Evolutionary conservation across 92 coral and sea anemone species (phyloP), one percentile per base, ranked within the genome.

Genomic region (Paragorgia papillata): DNA sequence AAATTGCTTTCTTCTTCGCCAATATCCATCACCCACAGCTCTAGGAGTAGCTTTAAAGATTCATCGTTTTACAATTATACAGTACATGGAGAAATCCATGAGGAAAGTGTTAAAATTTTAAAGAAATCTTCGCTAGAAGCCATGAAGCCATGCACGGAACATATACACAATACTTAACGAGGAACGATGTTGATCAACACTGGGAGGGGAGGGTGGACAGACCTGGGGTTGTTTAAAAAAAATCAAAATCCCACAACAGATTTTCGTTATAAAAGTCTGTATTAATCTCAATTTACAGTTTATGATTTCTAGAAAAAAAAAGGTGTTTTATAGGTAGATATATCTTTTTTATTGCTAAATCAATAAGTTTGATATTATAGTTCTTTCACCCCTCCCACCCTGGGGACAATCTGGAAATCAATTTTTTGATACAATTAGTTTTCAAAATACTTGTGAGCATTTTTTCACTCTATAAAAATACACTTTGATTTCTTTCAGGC

Each of bases 21-120:
- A 26, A 70, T 29, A 31, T 70, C 77, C 77, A 70, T 70, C 25
- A 33, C 25, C 22, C 25, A 19, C 24, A 63, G 48, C 17, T 39
- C 44, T 31, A 1, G 32, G 10, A 54, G 18, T 30, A 14, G 31
- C 7, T 67, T n/a, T 70, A 70, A 70, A 70, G 46, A 33, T 57
- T 31, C 77, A 53, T 30, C 12, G 3, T 32, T 43, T 15, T 3
- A 34, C 34, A 12, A 19, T 27, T 20, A 9, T 27, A 35, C 62
- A 20, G 50, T 49, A 50, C n/a, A 20, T 31, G 24, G 0, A 1
- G 15, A 50, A 6, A 19, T 50, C 25, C 62, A 32, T 15, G 25
- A 17, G 31, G 13, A 25, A 18, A 9, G 51, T 33, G 18, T 9
- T 48, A 18, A 70, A 54, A 70, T 29, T 44, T 28, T 28, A 31